phyloP scores from a whole-genome alignment of 1,140 invertebrate species.

The Sycophila sp. region DNA sequence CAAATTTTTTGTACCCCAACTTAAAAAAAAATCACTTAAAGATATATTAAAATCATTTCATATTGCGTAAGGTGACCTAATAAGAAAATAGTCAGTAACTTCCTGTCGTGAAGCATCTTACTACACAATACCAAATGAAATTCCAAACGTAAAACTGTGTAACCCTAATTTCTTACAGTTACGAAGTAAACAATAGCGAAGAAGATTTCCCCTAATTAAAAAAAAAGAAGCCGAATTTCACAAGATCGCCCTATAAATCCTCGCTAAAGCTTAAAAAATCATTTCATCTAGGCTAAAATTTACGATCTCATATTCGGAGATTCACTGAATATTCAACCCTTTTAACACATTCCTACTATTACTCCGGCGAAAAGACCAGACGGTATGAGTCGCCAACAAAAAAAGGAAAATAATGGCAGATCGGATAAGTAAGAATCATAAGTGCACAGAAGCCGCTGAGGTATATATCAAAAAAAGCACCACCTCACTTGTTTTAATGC shows the following conservation, averaged over 20 bases:
- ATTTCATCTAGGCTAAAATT: not conserved
- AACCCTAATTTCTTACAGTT: too few species aligned
- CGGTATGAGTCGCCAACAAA: not conserved
- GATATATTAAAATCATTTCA: too few species aligned
- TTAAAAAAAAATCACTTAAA: too few species aligned
- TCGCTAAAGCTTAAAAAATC: not conserved
- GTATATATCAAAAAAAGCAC: not conserved
- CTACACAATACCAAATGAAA: too few species aligned
- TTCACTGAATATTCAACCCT: constrained; percentile 13
- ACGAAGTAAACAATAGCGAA: too few species aligned
- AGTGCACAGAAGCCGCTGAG: not conserved
- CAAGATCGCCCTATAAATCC: not conserved
- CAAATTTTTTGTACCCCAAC: too few species aligned
- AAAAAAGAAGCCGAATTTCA: too few species aligned
- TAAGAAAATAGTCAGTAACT: too few species aligned
- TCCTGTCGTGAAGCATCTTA: too few species aligned
- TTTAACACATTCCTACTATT: constrained; percentile 25
- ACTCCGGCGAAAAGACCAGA: not conserved
- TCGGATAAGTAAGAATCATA: not conserved
- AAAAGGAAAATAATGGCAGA: not conserved
- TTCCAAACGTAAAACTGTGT: too few species aligned
- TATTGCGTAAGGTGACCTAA: too few species aligned
- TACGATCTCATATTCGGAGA: constrained; percentile 22
- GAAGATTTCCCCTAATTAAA: too few species aligned
- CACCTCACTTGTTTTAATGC: constrained; percentile 29